These are phyloP conservation scores for Syngnathus acus DNA, from an alignment of 2,797 vertebrate genomes.

Conservation along the genomic window DNA sequence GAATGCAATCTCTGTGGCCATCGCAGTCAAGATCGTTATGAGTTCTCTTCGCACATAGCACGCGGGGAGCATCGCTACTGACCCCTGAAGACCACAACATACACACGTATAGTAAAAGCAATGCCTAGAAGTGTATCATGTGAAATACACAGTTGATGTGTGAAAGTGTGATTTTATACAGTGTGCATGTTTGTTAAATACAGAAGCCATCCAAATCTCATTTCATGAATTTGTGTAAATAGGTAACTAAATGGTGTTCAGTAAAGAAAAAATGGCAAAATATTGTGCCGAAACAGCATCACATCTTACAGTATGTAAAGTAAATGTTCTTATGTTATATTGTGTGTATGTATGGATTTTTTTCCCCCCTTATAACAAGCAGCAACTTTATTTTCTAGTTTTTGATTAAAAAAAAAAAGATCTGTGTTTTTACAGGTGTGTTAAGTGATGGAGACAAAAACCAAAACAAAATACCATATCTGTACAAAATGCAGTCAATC, in stretches of 20 bases:
- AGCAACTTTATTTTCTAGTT: slow-evolving; percentile 4
- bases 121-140: slow-evolving; percentile 24
- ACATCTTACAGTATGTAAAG: not conserved
- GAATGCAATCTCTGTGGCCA: slow-evolving; percentile 99
- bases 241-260: slow-evolving; percentile 8
- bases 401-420: not conserved
- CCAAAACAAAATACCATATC: not conserved
- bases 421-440: not conserved
- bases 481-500: slow-evolving; percentile 1
- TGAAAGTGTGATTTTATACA: slow-evolving; percentile 45
- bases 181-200: slow-evolving; percentile 56
- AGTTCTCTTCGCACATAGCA: slow-evolving; percentile 97
- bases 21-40: slow-evolving; percentile 94
- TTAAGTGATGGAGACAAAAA: not conserved
- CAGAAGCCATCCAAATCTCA: slow-evolving; percentile 28
- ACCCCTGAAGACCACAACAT: slow-evolving; percentile 17
- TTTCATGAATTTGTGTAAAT: slow-evolving; percentile 13
- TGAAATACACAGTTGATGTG: slow-evolving; percentile 40
- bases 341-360: not conserved
- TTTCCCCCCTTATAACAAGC: not conserved
- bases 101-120: slow-evolving; percentile 15
- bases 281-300: not conserved
- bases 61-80: slow-evolving; percentile 89
- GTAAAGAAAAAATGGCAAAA: slow-evolving; percentile 5
- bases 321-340: not conserved